These are phyloP conservation scores for Gonatopus flavifemur DNA, from an alignment of 1,140 invertebrate species.

Conservation along the genomic window DNA sequence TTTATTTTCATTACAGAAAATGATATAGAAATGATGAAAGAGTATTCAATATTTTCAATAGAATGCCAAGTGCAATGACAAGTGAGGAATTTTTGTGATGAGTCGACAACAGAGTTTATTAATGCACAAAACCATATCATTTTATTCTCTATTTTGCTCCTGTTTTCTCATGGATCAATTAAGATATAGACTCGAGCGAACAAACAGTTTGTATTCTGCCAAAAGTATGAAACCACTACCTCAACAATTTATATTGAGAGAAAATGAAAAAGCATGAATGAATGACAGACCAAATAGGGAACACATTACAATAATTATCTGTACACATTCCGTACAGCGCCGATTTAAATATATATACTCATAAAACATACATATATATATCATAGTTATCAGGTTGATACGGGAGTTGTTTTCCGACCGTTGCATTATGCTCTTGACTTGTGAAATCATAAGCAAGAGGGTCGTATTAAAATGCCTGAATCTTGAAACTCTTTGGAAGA, in stretches of 20 bases:
- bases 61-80: too few species aligned
- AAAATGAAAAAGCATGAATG: constrained; percentile 13
- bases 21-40: too few species aligned
- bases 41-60: too few species aligned
- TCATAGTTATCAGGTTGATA: constrained; percentile 22
- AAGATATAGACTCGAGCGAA: constrained; percentile 5
- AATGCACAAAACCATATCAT: too few species aligned
- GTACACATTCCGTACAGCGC: constrained; percentile 36
- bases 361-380: too few species aligned
- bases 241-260: constrained; percentile 46
- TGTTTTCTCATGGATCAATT: too few species aligned
- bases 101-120: too few species aligned
- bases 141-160: too few species aligned
- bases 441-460: too few species aligned
- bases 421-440: too few species aligned
- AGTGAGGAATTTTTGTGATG: too few species aligned
- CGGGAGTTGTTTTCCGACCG: constrained; percentile 23
- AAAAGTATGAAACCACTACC: constrained; percentile 51
- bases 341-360: too few species aligned
- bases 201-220: constrained; percentile 24
- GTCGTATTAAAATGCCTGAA: not conserved
- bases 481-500: not conserved
- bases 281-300: constrained; percentile 23
- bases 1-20: constrained; percentile 20
- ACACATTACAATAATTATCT: constrained; percentile 27